Conservation (phyloP, 2,797 vertebrate genomes). For the Hoplostethus mediterraneus region DNA sequence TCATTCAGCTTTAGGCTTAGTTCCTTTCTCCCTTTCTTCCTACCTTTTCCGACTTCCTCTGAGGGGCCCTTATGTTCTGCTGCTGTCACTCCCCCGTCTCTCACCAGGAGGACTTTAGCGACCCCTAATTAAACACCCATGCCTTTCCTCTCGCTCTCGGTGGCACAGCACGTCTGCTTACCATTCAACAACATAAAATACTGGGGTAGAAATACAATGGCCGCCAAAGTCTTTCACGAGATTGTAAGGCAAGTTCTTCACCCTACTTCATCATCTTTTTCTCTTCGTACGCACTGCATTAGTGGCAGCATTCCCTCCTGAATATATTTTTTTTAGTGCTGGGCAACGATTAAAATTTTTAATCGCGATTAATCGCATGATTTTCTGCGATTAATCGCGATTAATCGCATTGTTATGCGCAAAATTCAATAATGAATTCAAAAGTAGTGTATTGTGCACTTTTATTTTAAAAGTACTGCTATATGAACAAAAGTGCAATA, state of each 20-base stretch:
- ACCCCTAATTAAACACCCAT: conserved; percentile 44
- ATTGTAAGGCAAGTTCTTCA: background rate
- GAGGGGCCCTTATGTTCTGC: conserved; percentile 28
- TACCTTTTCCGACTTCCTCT: conserved; percentile 42
- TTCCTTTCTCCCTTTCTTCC: conserved; percentile 23
- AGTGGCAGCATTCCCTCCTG: background rate
- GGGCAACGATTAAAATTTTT: too few species aligned
- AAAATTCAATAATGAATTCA: too few species aligned
- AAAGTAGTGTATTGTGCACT: too few species aligned
- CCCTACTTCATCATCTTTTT: background rate
- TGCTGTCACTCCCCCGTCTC: conserved; percentile 40
- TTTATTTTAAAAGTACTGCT: too few species aligned
- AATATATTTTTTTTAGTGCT: background rate
- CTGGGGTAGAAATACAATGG: background rate
- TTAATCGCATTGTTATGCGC: too few species aligned
- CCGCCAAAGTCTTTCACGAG: background rate
- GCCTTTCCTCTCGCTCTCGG: conserved; percentile 21
- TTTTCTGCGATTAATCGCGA: too few species aligned
- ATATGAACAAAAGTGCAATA: too few species aligned
- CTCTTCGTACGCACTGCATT: background rate
- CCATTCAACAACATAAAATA: conserved; percentile 37
- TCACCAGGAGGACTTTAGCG: conserved; percentile 28
- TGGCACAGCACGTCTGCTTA: conserved; percentile 16
- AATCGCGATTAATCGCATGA: too few species aligned
- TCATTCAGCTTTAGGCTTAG: conserved; percentile 28